A percentile compares a stretch with the other conserved stretches of the same genome.
phyloP scores from a whole-genome alignment of 2,113 vertebrate genomes.

The Cebidichthys violaceus region DNA sequence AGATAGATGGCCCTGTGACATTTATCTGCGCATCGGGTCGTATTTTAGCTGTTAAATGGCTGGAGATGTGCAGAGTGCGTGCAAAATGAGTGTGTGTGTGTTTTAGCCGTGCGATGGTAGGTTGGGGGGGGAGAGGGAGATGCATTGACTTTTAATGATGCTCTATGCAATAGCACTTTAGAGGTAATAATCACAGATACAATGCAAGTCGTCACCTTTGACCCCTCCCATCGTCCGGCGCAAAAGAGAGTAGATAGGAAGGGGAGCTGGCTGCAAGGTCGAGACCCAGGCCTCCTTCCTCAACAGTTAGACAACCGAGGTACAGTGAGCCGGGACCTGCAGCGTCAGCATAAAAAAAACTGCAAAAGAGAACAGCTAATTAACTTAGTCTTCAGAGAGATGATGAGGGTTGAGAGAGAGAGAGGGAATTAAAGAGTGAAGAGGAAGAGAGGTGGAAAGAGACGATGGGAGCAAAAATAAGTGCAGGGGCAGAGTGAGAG shows the following conservation, averaged over 20 bases:
- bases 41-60: slow-evolving; percentile 81
- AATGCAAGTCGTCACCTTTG: slow-evolving; percentile 66
- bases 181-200: slow-evolving; percentile 77
- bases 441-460: slow-evolving; percentile 43
- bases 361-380: slow-evolving; percentile 49
- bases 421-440: slow-evolving; percentile 10
- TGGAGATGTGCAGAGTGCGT: slow-evolving; percentile 60
- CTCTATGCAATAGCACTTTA: slow-evolving; percentile 67
- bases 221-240: slow-evolving; percentile 5
- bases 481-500: slow-evolving; percentile 24
- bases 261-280: slow-evolving; percentile 2
- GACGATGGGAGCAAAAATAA: slow-evolving; percentile 40
- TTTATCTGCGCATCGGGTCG: slow-evolving; percentile 74
- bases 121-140: slow-evolving; percentile 30
- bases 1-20: slow-evolving; percentile 81
- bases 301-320: slow-evolving; percentile 40
- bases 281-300: slow-evolving; percentile 38
- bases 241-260: slow-evolving; percentile 6
- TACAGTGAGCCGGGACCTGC: slow-evolving; percentile 21
- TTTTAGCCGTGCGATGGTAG: slow-evolving; percentile 45
- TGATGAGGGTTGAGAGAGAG: slow-evolving; percentile 9
- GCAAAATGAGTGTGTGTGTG: slow-evolving; percentile 48
- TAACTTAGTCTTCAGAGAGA: slow-evolving; percentile 37
- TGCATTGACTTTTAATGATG: slow-evolving; percentile 79
- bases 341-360: slow-evolving; percentile 28